Conservation (phyloP, 2,797 vertebrate species). For the Coreius guichenoti region DNA sequence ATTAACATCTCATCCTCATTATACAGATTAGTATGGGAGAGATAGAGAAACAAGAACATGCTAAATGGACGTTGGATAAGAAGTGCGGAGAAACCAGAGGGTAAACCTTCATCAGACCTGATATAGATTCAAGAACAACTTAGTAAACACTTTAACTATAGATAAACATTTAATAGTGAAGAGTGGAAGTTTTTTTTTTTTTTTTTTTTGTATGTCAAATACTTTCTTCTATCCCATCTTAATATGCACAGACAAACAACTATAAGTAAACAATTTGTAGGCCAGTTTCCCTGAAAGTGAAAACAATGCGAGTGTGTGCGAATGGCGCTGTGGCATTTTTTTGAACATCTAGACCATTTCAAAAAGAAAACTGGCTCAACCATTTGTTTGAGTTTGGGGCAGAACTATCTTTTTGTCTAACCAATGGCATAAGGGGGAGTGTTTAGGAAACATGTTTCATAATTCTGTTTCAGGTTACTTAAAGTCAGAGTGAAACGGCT, state of each 20-base stretch:
- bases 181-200: background rate
- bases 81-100: background rate
- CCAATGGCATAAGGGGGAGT: background rate
- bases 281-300: background rate
- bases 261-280: background rate
- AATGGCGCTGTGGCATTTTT: background rate
- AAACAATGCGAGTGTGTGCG: background rate
- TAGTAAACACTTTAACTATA: background rate
- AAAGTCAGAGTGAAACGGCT: background rate
- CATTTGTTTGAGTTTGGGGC: background rate
- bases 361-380: background rate
- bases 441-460: background rate
- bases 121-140: background rate
- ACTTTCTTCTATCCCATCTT: background rate
- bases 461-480: background rate
- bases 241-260: background rate
- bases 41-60: background rate
- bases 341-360: background rate
- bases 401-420: background rate
- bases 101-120: background rate
- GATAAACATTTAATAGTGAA: background rate
- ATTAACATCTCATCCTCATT: constrained; percentile 48
- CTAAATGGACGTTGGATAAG: constrained; percentile 35
- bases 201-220: background rate
- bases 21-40: constrained; percentile 31